These are phyloP conservation scores for Ruditapes philippinarum DNA, from an alignment of 1,140 invertebrate species.

Conservation along the genomic window DNA sequence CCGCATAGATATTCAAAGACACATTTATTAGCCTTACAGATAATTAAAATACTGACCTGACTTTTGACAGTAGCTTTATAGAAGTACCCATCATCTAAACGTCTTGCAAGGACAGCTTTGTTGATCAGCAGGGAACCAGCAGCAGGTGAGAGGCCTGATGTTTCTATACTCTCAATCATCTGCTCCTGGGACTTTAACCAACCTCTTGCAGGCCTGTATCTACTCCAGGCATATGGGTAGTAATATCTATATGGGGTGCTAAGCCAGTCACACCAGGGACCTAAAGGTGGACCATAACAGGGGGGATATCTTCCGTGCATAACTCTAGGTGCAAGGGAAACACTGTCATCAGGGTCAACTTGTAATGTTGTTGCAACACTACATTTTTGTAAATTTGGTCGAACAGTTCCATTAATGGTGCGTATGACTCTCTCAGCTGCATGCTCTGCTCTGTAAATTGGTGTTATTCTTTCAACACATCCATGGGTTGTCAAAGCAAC, in stretches of 20 bases:
- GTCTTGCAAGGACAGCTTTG: slow-evolving; percentile 83
- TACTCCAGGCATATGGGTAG: slow-evolving; percentile 82
- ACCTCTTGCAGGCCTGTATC: slow-evolving; percentile 82
- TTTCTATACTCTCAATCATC: slow-evolving; percentile 72
- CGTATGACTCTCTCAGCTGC: slow-evolving; percentile 80
- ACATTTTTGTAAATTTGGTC: slow-evolving; percentile 82
- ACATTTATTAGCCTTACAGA: too few relatives aligned
- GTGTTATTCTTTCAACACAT: slow-evolving; percentile 84
- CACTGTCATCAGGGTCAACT: slow-evolving; percentile 78
- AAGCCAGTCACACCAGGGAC: slow-evolving; percentile 63
- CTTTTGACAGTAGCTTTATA: slow-evolving; percentile 85
- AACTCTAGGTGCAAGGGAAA: slow-evolving; percentile 71
- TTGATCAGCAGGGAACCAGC: slow-evolving; percentile 84
- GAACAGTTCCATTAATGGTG: slow-evolving; percentile 80
- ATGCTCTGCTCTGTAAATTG: slow-evolving; percentile 82
- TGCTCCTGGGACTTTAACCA: slow-evolving; percentile 81
- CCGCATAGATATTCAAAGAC: too few relatives aligned
- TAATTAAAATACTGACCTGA: slow-evolving; percentile 78
- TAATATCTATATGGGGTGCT: slow-evolving; percentile 76
- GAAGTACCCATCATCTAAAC: slow-evolving; percentile 85
- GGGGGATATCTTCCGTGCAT: slow-evolving; percentile 44
- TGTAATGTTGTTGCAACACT: slow-evolving; percentile 82
- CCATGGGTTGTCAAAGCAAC: slow-evolving; percentile 82
- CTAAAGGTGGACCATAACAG: slow-evolving; percentile 15
- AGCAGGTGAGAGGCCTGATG: slow-evolving; percentile 77